Base-by-base conservation (phyloP, 2,888 invertebrate genomes). In the Dasysyrphus tricinctus region DNA sequence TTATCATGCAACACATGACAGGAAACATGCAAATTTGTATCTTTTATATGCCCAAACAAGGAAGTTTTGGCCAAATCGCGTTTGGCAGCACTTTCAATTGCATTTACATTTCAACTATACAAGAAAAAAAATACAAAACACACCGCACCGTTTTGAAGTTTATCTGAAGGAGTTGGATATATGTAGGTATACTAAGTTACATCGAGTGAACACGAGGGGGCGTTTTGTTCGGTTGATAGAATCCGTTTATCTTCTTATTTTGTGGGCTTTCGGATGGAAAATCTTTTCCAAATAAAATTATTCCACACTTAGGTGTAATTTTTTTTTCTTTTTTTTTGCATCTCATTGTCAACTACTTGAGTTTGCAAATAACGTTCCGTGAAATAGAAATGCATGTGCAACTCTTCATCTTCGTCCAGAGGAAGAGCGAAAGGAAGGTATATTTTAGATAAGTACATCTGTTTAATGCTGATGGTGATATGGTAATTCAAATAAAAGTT, bases 1-100 rank as follows among this genome's bases (percentile, higher is more conserved):
- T 72, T 51, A 39, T 37, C 51, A 67, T 75, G 73, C 67, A 76
- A 67, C 76, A 80, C 84, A 84, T 77, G 85, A 80, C 80, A 77
- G 81, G 59, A 59, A 74, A 85, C 85, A 85, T 85, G 85, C 72
- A 85, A 85, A 85, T 85, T 85, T 85, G 81, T 81, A 85, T 85
- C 69, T 81, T 85, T 85, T 81, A 77, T 81, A 81, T 69, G 57
- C 14, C 83, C 65, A 80, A 80, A 85, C 81, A 81, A 85, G 85
- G 85, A 85, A 81, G 81, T 77, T 61, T 61, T 65, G 37, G 59
- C 47, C 47, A 54, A 76, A 67, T 84, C 81, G 77, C 81, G 85
- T 85, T 81, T 85, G 61, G 76, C 77, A 73, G 72, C 76, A 84
- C 84, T 80, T 81, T 85, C 85, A 61, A 76, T 69, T 61, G 69